Conservation (phyloP, 2,888 invertebrate species). For the Dorcus hopei region DNA sequence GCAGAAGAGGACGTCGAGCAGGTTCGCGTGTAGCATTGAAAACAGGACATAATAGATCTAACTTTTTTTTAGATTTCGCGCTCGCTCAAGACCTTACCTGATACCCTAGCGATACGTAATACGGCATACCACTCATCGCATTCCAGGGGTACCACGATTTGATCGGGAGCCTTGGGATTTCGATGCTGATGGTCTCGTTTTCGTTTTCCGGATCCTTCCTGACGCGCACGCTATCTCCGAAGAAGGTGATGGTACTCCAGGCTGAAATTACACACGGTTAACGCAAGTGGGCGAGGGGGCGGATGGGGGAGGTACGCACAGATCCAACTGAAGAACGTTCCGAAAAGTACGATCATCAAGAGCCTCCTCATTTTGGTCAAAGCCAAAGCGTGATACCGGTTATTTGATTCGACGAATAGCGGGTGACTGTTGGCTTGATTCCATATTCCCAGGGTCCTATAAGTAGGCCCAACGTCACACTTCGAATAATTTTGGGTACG, state of each 20-base stretch:
- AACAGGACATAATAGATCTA: conserved; percentile 48
- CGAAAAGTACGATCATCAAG: conserved; percentile 62
- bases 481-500: too few relatives aligned
- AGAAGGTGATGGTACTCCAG: conserved; percentile 78
- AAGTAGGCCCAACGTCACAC: conserved; percentile 13
- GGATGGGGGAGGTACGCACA: not conserved
- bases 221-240: conserved; percentile 71
- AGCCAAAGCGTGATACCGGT: conserved; percentile 66
- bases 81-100: conserved; percentile 51
- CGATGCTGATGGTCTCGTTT: conserved; percentile 65
- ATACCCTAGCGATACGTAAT: conserved; percentile 63
- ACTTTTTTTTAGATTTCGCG: conserved; percentile 9
- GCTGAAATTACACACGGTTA: conserved; percentile 44
- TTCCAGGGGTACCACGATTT: conserved; percentile 80
- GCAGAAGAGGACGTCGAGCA: conserved; percentile 75
- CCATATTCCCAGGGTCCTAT: conserved; percentile 75
- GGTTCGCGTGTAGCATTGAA: conserved; percentile 50
- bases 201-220: conserved; percentile 65
- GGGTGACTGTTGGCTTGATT: conserved; percentile 83
- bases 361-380: conserved; percentile 73
- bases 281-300: not conserved
- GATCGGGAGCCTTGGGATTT: conserved; percentile 69
- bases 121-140: conserved; percentile 65
- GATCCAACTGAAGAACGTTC: conserved; percentile 58
- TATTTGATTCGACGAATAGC: conserved; percentile 77